Evolutionary conservation across 2,797 vertebrate species (phyloP).

Genomic region (Leptatherina wallacei): DNA sequence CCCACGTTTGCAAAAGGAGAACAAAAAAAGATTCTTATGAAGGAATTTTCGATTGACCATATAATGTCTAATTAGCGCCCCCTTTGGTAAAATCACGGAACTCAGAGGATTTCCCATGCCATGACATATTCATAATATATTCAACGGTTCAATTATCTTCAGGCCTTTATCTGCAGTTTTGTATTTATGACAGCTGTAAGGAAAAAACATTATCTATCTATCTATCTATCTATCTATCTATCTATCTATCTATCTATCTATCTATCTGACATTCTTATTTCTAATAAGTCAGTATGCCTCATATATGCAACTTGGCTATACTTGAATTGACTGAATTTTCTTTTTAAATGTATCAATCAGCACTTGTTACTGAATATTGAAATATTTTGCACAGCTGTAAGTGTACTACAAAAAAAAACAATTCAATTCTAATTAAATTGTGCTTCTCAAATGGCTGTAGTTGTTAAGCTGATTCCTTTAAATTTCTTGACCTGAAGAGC

Average conservation of each 20-base stretch:
- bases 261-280: no score
- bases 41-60: neutral
- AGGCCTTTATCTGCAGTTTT: neutral
- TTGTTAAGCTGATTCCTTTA: neutral
- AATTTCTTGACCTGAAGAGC: neutral
- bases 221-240: no score
- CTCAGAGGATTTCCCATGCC: neutral
- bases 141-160: neutral
- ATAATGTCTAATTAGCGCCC: constrained; percentile 54
- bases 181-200: neutral
- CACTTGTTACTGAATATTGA: no score
- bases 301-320: no score
- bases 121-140: no score
- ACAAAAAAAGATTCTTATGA: neutral
- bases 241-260: neutral
- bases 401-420: neutral
- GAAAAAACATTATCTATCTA: no score
- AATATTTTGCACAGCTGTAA: no score
- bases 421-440: neutral
- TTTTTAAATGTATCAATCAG: no score
- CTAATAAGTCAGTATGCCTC: no score
- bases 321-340: no score
- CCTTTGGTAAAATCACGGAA: constrained; percentile 27
- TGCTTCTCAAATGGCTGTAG: neutral
- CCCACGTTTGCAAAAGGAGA: constrained; percentile 11